A percentile compares a stretch with the other conserved stretches of the same genome.
Evolutionary conservation across 2,888 invertebrate species (phyloP).

Genomic region (Trissolcus brochymenae): DNA sequence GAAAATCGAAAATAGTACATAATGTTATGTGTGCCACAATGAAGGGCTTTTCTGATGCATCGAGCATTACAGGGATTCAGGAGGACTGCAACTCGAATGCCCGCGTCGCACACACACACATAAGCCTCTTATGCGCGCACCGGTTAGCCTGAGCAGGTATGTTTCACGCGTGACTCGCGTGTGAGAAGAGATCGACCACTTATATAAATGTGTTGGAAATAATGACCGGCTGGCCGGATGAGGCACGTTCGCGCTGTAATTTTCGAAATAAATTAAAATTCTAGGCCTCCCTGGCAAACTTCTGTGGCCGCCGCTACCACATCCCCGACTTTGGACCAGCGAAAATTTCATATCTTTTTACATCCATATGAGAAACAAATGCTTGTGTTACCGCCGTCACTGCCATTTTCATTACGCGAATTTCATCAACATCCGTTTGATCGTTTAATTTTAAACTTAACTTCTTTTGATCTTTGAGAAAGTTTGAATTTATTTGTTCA

Average conservation of each 20-base stretch:
- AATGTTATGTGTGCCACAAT: background rate
- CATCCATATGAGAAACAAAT: conserved; percentile 23
- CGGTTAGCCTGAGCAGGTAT: conserved; percentile 38
- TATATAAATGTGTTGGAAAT: conserved; percentile 53
- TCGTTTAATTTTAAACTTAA: conserved; percentile 9
- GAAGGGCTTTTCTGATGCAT: conserved; percentile 25
- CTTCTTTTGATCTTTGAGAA: background rate
- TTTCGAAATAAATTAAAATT: conserved; percentile 67
- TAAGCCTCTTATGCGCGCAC: conserved; percentile 39
- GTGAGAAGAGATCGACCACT: conserved; percentile 62
- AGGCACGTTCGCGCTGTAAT: conserved; percentile 64
- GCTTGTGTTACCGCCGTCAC: conserved; percentile 13
- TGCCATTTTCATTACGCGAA: conserved; percentile 28
- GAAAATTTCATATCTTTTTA: conserved; percentile 38
- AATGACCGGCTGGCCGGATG: conserved; percentile 53
- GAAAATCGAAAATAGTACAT: background rate
- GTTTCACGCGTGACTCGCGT: conserved; percentile 61
- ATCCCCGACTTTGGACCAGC: conserved; percentile 14
- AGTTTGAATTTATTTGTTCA: no score
- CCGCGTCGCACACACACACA: conserved; percentile 24
- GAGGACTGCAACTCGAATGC: conserved; percentile 36
- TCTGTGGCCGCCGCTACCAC: conserved; percentile 45
- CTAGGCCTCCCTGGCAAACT: conserved; percentile 52
- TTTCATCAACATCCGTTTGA: conserved; percentile 13
- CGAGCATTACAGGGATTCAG: conserved; percentile 19